Conservation (phyloP, 92 coral and sea anemone genomes). For the Epizoanthus stellaris region DNA sequence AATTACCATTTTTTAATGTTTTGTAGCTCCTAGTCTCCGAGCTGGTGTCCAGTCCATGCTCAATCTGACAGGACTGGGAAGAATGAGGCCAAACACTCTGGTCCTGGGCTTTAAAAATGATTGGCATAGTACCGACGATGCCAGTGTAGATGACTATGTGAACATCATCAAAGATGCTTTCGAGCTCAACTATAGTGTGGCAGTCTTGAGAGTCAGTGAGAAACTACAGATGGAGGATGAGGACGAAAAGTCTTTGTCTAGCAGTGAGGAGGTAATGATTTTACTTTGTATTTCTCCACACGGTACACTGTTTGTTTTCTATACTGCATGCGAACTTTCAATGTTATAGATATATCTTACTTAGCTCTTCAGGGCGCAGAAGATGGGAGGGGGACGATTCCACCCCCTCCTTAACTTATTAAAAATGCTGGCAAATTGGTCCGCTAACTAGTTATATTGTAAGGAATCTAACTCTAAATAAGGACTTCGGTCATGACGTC, state of each 20-base stretch:
- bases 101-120: slow-evolving; percentile 88
- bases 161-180: slow-evolving; percentile 90
- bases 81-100: slow-evolving; percentile 93
- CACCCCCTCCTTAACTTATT: too few relatives aligned
- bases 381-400: too few relatives aligned
- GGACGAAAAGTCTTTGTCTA: slow-evolving; percentile 34
- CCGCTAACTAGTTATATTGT: too few relatives aligned
- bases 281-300: too few relatives aligned
- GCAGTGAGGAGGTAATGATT: slow-evolving; percentile 33
- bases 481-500: too few relatives aligned
- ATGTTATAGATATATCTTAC: too few relatives aligned
- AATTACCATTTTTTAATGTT: too few relatives aligned
- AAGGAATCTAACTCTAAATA: too few relatives aligned
- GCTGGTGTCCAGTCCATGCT: slow-evolving; percentile 91
- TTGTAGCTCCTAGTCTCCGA: slow-evolving; percentile 79
- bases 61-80: slow-evolving; percentile 90
- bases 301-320: too few relatives aligned
- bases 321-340: too few relatives aligned
- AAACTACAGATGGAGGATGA: slow-evolving; percentile 54
- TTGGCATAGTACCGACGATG: slow-evolving; percentile 69
- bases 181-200: slow-evolving; percentile 82
- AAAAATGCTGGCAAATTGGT: too few relatives aligned
- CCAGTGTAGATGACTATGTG: slow-evolving; percentile 67
- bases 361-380: too few relatives aligned
- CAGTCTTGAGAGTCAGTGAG: slow-evolving; percentile 81